phyloP scores from a whole-genome alignment of 2,113 vertebrate species.

The Malurus elegans region DNA sequence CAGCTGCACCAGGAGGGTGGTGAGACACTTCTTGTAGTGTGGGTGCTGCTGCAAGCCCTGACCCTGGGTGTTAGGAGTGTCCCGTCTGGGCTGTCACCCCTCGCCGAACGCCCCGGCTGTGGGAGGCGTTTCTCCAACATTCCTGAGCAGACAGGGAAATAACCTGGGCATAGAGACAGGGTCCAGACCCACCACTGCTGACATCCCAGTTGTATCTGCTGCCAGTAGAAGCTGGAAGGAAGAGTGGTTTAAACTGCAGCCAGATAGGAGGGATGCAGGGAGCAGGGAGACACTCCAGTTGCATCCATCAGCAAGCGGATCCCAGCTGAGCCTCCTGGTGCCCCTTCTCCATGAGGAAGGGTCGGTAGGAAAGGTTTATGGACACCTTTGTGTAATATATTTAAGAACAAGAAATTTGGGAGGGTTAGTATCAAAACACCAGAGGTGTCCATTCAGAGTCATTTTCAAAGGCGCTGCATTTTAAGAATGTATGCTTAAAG shows the following conservation, averaged over 20 bases:
- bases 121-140: not conserved
- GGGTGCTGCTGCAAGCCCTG: not conserved
- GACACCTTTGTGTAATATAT: fast-evolving
- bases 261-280: fast-evolving
- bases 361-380: not conserved
- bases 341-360: not conserved
- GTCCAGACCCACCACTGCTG: fast-evolving
- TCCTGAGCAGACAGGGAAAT: not conserved
- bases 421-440: not conserved
- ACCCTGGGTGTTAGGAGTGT: too few relatives aligned
- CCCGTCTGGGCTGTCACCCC: not conserved
- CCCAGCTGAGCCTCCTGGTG: not conserved
- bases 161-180: not conserved
- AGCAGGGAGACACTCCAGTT: not conserved
- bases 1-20: fast-evolving
- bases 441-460: not conserved
- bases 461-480: not conserved
- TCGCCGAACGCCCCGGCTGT: fast-evolving
- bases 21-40: not conserved
- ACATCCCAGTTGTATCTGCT: not conserved
- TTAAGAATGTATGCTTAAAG: not conserved
- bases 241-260: not conserved
- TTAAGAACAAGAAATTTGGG: not conserved
- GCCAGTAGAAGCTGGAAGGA: fast-evolving
- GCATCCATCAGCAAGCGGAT: not conserved